A percentile compares a stretch with the other conserved stretches of the same genome.
These are phyloP conservation scores for Theristicus caerulescens DNA, from an alignment of 2,113 vertebrate species.

Conservation along the genomic window DNA sequence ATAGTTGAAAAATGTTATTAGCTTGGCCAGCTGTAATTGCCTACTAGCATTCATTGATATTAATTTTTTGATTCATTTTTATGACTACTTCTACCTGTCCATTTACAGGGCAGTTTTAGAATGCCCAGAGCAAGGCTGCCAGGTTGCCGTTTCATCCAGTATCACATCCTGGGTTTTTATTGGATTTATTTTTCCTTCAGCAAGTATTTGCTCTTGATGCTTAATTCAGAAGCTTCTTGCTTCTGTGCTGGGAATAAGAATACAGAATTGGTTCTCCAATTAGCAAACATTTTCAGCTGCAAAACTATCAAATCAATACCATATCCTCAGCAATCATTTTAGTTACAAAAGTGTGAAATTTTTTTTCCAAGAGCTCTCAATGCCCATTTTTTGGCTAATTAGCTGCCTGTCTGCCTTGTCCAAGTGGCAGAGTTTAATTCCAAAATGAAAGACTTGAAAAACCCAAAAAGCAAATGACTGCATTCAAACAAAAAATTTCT, in stretches of 20 bases:
- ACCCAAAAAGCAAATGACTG: background rate
- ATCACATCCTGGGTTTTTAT: background rate
- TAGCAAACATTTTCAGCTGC: constrained; percentile 47
- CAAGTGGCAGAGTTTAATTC: constrained; percentile 38
- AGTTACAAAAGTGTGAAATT: background rate
- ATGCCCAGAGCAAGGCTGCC: background rate
- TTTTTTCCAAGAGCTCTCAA: constrained; percentile 3
- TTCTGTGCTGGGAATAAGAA: constrained; percentile 35
- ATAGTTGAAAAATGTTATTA: background rate
- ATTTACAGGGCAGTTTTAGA: background rate
- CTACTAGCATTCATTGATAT: background rate
- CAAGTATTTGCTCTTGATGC: constrained; percentile 4
- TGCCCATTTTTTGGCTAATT: constrained; percentile 50
- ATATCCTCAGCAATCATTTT: constrained; percentile 49
- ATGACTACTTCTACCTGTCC: background rate
- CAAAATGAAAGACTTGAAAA: constrained; percentile 28
- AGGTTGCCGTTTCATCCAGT: background rate
- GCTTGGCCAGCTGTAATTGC: background rate
- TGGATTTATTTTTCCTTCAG: constrained; percentile 15
- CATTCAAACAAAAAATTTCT: background rate
- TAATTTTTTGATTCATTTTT: background rate
- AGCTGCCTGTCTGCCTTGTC: constrained; percentile 23
- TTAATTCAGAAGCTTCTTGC: constrained; percentile 24
- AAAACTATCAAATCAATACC: constrained; percentile 58
- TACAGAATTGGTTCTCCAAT: constrained; percentile 31